Percentiles rank a stretch among this genome's conserved stretches.
Evolutionary conservation across 1,140 invertebrate species (phyloP).

Genomic region (Polyergus mexicanus): DNA sequence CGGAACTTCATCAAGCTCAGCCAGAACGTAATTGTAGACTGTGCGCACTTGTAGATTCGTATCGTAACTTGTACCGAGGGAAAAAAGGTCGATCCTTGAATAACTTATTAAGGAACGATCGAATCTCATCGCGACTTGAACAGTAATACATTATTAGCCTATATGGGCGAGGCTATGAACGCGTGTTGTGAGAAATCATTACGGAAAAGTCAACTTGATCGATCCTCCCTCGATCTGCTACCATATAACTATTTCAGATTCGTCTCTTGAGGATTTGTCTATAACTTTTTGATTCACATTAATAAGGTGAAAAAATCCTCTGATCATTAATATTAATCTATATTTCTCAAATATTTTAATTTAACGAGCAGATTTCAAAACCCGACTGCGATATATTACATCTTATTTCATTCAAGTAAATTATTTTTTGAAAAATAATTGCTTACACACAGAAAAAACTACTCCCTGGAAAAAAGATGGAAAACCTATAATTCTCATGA

Average conservation of each 20-base stretch:
- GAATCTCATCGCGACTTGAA: conserved; percentile 68
- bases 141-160: conserved; percentile 50
- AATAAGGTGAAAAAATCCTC: not conserved
- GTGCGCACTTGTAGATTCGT: not conserved
- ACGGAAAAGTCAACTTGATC: not conserved
- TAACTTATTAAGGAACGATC: conserved; percentile 73
- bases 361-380: not conserved
- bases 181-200: not conserved
- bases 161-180: conserved; percentile 21
- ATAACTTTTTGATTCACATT: not conserved
- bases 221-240: not conserved
- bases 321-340: not conserved
- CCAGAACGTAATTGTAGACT: conserved; percentile 56
- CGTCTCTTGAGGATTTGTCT: not conserved
- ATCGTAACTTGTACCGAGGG: conserved; percentile 28
- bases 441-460: too few species aligned
- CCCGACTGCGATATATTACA: too few species aligned
- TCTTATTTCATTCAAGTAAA: too few species aligned
- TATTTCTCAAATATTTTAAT: not conserved
- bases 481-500: too few species aligned
- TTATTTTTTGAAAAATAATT: too few species aligned
- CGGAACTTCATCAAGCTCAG: not conserved
- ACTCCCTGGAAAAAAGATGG: too few species aligned
- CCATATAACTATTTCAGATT: not conserved
- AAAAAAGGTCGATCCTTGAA: conserved; percentile 68